Conservation (phyloP, 2,113 vertebrate genomes). For the Lagopus leucura region DNA sequence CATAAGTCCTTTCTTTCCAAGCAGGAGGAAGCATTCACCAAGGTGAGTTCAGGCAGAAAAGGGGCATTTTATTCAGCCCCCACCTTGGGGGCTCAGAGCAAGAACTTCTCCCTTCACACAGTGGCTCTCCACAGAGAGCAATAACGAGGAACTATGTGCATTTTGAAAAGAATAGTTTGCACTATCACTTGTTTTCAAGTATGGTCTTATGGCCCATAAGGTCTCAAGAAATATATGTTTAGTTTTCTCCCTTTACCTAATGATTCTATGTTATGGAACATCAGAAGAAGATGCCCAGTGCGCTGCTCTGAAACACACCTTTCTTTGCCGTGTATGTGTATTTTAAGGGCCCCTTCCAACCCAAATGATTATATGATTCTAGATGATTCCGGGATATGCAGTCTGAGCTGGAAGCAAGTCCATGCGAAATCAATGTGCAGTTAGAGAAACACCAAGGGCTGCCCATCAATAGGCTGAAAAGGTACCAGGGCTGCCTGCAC, state of each 20-base stretch:
- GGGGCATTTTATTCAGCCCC: neutral
- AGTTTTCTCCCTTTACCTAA: neutral
- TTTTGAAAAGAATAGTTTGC: neutral
- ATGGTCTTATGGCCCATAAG: neutral
- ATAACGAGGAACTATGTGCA: rapidly evolving
- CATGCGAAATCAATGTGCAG: conserved; percentile 31
- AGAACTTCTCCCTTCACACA: neutral
- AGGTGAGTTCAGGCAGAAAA: neutral
- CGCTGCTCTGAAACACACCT: neutral
- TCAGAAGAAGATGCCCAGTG: neutral
- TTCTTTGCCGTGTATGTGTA: neutral
- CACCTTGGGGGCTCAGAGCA: neutral
- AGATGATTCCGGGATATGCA: no score
- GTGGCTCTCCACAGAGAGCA: neutral
- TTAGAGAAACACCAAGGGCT: neutral
- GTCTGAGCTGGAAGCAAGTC: conserved; percentile 1
- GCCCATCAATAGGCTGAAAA: neutral
- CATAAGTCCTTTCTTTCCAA: neutral
- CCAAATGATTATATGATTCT: no score
- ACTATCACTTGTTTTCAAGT: neutral
- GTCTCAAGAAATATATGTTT: neutral
- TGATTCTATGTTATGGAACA: neutral
- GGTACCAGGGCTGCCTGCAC: neutral
- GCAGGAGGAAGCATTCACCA: neutral
- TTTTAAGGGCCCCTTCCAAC: no score